Evolutionary conservation across 2,797 vertebrate genomes (phyloP).

Genomic region (Holocentrus rufus): DNA sequence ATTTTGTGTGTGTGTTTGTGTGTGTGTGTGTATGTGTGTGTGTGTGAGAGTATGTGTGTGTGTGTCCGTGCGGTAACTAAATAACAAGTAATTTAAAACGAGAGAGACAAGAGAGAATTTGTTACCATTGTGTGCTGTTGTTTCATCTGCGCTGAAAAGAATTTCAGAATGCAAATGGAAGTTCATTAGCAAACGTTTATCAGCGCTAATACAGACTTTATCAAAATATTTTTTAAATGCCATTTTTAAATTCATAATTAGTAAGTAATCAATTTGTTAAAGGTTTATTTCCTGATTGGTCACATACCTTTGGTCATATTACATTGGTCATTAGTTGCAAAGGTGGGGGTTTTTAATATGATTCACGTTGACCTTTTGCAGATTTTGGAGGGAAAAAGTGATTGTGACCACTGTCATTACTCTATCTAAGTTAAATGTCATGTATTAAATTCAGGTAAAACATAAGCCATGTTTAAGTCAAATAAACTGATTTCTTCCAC

Average conservation of each 20-base stretch:
- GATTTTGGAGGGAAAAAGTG: too few species aligned
- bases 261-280: not conserved
- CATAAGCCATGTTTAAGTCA: not conserved
- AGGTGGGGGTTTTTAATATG: not conserved
- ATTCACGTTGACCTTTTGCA: too few species aligned
- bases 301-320: not conserved
- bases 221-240: not conserved
- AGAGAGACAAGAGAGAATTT: not conserved
- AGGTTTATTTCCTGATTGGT: not conserved
- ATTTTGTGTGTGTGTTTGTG: conserved; percentile 16
- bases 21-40: not conserved
- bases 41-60: not conserved
- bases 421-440: too few species aligned
- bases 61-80: not conserved
- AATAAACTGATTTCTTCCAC: not conserved
- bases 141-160: not conserved
- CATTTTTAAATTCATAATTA: not conserved
- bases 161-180: not conserved
- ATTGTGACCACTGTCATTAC: too few species aligned
- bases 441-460: not conserved
- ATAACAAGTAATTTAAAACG: not conserved
- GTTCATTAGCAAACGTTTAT: conserved; percentile 4
- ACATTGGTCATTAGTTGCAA: not conserved
- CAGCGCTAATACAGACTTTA: not conserved
- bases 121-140: not conserved